Percentiles rank a stretch among this genome's conserved stretches.
These are phyloP conservation scores for Mormyrus lacerda DNA, from an alignment of 2,113 vertebrate species.

Conservation along the genomic window DNA sequence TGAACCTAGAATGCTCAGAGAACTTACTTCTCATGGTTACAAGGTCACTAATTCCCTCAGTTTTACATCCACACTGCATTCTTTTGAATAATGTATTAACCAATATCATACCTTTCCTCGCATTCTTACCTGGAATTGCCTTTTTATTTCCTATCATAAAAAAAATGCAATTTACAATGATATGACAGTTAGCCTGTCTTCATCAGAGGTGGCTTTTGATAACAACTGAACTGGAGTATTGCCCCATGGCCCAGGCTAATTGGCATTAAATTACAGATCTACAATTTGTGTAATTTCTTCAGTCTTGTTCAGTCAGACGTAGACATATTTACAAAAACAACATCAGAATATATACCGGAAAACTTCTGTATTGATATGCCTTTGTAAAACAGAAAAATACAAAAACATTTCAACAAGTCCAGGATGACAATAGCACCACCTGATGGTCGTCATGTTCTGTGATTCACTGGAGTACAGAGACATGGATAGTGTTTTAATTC, in stretches of 20 bases:
- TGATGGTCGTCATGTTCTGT: not conserved
- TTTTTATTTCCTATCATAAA: not conserved
- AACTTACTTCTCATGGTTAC: not conserved
- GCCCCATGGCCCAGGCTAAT: not conserved
- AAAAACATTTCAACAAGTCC: not conserved
- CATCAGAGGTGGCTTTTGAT: conserved; percentile 21
- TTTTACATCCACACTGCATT: not conserved
- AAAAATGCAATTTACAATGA: conserved; percentile 20
- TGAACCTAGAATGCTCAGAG: not conserved
- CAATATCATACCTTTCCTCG: not conserved
- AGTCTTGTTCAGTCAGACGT: not conserved
- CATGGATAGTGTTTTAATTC: not conserved
- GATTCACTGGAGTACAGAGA: not conserved
- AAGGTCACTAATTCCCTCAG: not conserved
- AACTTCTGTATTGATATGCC: not conserved
- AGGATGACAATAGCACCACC: not conserved
- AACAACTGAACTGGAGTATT: not conserved
- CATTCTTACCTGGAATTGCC: not conserved
- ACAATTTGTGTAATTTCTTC: not conserved
- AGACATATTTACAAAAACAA: not conserved
- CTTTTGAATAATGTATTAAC: not conserved
- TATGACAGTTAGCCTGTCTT: not conserved
- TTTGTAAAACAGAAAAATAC: not conserved
- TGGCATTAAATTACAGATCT: not conserved
- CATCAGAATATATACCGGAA: not conserved